These are phyloP conservation scores for Amphiprion ocellaris DNA, from an alignment of 2,113 vertebrate genomes.

Conservation along the genomic window DNA sequence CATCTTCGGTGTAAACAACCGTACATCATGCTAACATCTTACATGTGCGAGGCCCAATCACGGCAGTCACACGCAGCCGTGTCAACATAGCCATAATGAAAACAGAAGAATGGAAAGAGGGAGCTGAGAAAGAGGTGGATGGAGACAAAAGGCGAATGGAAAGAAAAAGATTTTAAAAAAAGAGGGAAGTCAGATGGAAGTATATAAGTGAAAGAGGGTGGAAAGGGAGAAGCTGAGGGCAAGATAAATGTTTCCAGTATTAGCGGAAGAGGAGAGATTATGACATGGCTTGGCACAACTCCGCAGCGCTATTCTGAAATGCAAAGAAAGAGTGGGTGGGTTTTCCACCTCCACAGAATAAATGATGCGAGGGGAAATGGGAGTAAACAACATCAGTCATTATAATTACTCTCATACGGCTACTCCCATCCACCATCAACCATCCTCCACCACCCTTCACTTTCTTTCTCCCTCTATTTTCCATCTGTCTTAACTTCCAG, in stretches of 20 bases:
- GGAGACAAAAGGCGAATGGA: constrained; percentile 21
- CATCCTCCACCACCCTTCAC: constrained; percentile 42
- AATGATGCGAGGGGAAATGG: constrained; percentile 85
- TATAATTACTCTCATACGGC: constrained; percentile 82
- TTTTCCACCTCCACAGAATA: constrained; percentile 83
- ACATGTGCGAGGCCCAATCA: constrained; percentile 70
- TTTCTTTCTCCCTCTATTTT: constrained; percentile 59
- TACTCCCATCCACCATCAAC: constrained; percentile 71
- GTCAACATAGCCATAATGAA: constrained; percentile 51
- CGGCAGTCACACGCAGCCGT: constrained; percentile 47
- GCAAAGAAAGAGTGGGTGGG: constrained; percentile 78
- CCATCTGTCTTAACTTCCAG: constrained; percentile 67
- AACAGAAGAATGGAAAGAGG: constrained; percentile 49
- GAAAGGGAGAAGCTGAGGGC: constrained; percentile 34
- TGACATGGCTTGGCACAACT: constrained; percentile 75
- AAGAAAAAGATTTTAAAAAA: constrained; percentile 3
- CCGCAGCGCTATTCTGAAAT: constrained; percentile 61
- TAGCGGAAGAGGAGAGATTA: constrained; percentile 62
- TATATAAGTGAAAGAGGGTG: constrained; percentile 24
- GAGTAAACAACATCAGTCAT: constrained; percentile 87
- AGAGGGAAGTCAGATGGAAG: constrained; percentile 29
- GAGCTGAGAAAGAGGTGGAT: constrained; percentile 23
- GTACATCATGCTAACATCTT: constrained; percentile 79
- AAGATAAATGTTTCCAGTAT: constrained; percentile 72
- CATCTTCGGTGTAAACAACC: constrained; percentile 81